These are phyloP conservation scores for Drosophila pseudotalamancana DNA, from an alignment of 2,888 invertebrate genomes.

Conservation along the genomic window DNA sequence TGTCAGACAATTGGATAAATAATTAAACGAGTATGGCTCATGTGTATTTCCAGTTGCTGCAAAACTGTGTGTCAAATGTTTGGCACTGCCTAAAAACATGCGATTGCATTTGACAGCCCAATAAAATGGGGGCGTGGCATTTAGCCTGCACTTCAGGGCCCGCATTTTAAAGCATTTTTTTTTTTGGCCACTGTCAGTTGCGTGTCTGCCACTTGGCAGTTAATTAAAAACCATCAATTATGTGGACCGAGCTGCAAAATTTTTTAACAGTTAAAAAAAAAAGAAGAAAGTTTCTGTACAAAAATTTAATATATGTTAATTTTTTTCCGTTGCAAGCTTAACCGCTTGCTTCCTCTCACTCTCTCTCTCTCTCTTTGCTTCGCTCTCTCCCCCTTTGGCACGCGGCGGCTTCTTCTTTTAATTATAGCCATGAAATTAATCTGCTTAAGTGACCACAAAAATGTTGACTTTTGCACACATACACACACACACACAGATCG, in stretches of 20 bases:
- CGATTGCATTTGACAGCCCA: slow-evolving; percentile 57
- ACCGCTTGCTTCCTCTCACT: background rate
- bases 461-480: slow-evolving; percentile 67
- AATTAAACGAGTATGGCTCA: slow-evolving; percentile 10
- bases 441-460: slow-evolving; percentile 80
- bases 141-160: slow-evolving; percentile 20
- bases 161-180: slow-evolving; percentile 24
- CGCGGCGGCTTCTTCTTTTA: slow-evolving; percentile 68
- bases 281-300: slow-evolving; percentile 28
- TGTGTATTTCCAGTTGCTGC: background rate
- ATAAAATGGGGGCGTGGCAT: slow-evolving; percentile 5
- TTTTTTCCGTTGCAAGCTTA: slow-evolving; percentile 46
- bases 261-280: slow-evolving; percentile 33
- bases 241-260: slow-evolving; percentile 48
- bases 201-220: slow-evolving; percentile 74
- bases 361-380: background rate
- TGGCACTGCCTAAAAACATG: slow-evolving; percentile 42
- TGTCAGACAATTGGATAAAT: slow-evolving; percentile 1
- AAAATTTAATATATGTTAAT: slow-evolving; percentile 77
- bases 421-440: slow-evolving; percentile 77
- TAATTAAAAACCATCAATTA: slow-evolving; percentile 79
- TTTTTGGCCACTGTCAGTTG: slow-evolving; percentile 57
- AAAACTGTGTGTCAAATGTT: slow-evolving; percentile 21
- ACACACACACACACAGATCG: slow-evolving; percentile 19
- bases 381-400: background rate